A percentile compares a stretch with the other conserved stretches of the same genome.
Conservation (phyloP, 2,113 vertebrate genomes). For the Oriolus oriolus region DNA sequence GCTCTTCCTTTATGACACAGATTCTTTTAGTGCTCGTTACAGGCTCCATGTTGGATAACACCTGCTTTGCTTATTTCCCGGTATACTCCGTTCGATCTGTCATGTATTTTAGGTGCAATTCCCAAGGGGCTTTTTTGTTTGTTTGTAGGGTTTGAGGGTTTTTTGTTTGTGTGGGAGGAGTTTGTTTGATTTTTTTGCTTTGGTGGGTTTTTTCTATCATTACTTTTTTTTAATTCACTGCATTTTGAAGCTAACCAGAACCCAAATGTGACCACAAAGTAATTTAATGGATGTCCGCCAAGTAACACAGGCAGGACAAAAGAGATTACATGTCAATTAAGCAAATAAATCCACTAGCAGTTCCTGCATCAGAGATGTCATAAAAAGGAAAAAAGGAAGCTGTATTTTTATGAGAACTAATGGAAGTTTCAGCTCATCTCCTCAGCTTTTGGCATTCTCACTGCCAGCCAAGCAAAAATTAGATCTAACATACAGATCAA, state of each 20-base stretch:
- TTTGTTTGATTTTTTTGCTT: not conserved
- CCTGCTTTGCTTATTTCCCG: not conserved
- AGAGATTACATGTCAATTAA: not conserved
- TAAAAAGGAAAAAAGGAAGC: not conserved
- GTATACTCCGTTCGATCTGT: not conserved
- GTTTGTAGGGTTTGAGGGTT: not conserved
- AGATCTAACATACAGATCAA: not conserved
- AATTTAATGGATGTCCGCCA: not conserved
- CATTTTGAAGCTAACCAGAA: not conserved
- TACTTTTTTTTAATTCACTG: not conserved
- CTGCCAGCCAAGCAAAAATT: not conserved
- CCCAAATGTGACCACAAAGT: not conserved
- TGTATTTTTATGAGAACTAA: not conserved
- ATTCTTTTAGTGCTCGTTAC: not conserved
- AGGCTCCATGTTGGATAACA: not conserved
- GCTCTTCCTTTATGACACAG: not conserved
- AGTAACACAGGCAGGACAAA: not conserved
- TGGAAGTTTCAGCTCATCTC: not conserved
- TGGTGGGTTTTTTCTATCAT: fast-evolving
- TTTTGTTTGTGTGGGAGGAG: not conserved
- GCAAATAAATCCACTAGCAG: not conserved
- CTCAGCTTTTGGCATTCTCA: not conserved
- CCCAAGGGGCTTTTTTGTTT: not conserved
- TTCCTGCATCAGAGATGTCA: not conserved
- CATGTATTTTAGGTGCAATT: not conserved